Conservation (phyloP, 2,797 vertebrate species). For the Notamacropus eugenii region DNA sequence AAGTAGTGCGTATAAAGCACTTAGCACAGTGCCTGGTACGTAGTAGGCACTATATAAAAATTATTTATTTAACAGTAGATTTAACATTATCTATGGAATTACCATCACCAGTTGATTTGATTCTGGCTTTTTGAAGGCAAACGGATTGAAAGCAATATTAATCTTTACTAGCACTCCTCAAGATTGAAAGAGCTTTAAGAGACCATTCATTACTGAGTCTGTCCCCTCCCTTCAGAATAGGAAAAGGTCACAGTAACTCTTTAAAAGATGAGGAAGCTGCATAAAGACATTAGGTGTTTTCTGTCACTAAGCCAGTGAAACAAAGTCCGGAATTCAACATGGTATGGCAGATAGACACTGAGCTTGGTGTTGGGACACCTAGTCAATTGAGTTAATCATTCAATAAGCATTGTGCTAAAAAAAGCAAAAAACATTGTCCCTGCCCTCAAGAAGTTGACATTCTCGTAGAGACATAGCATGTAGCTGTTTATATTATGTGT, state of each 20-base stretch:
- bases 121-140: not conserved
- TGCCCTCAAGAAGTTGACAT: not conserved
- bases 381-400: not conserved
- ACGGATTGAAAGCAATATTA: not conserved
- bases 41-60: too few species aligned
- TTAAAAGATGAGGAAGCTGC: slow-evolving; percentile 2
- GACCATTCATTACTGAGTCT: not conserved
- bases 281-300: slow-evolving; percentile 23
- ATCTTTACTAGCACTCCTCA: not conserved
- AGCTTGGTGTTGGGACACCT: not conserved
- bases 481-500: not conserved
- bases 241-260: not conserved
- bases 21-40: too few species aligned
- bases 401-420: not conserved
- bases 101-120: not conserved
- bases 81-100: not conserved
- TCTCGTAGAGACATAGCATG: not conserved
- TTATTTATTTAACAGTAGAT: not conserved
- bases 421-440: too few species aligned
- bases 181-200: not conserved
- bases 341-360: not conserved
- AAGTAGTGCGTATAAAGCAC: not conserved
- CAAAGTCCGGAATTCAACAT: slow-evolving; percentile 13
- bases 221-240: not conserved
- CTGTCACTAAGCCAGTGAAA: slow-evolving; percentile 14